Evolutionary conservation across 2,113 vertebrate species (phyloP).

Genomic region (Solenodon paradoxus): DNA sequence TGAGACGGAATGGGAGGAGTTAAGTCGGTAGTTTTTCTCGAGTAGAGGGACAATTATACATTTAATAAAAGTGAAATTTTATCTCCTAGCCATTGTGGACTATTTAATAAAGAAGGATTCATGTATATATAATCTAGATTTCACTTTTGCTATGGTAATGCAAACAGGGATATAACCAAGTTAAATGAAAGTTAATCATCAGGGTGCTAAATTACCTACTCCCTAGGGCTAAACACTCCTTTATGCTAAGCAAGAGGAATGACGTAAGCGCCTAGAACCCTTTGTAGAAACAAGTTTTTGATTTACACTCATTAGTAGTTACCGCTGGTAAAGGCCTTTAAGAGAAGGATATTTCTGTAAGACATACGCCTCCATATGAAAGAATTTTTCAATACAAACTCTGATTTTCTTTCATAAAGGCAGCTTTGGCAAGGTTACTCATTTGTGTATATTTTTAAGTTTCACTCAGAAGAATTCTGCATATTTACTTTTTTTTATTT

Average conservation of each 20-base stretch:
- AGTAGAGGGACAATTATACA: neutral
- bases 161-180: neutral
- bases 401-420: neutral
- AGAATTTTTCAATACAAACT: conserved; percentile 23
- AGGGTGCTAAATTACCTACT: neutral
- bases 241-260: neutral
- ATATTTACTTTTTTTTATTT: conserved; percentile 12
- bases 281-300: conserved; percentile 37
- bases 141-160: neutral
- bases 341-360: neutral
- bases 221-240: conserved; percentile 33
- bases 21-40: neutral
- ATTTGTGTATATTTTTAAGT: conserved; percentile 21
- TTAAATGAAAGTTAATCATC: neutral
- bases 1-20: neutral
- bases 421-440: conserved; percentile 4
- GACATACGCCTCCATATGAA: neutral
- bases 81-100: neutral
- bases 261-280: neutral
- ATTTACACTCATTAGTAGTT: neutral
- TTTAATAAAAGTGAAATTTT: neutral
- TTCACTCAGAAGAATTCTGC: neutral
- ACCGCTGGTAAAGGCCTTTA: neutral
- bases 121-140: neutral
- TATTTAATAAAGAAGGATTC: conserved; percentile 21